phyloP scores from a whole-genome alignment of 2,113 vertebrate genomes.

The Tapirus terrestris region DNA sequence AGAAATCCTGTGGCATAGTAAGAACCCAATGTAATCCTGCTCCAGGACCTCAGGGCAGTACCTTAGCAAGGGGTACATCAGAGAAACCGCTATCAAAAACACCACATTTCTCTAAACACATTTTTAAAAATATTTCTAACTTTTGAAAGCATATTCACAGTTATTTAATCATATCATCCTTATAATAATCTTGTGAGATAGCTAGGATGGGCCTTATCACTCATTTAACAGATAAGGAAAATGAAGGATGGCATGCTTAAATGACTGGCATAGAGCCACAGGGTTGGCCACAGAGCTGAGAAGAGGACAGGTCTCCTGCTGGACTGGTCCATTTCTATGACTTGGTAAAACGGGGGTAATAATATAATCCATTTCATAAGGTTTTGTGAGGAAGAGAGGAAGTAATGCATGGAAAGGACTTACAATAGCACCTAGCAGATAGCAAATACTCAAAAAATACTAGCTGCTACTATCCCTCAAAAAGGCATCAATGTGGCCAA shows the following conservation, averaged over 20 bases:
- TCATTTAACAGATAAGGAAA: neutral
- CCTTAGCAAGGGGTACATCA: neutral
- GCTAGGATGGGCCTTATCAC: neutral
- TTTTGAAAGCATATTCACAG: neutral
- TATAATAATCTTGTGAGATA: neutral
- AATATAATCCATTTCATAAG: neutral
- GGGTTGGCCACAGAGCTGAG: neutral
- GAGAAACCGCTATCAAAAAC: neutral
- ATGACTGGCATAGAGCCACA: neutral
- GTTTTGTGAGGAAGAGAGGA: neutral
- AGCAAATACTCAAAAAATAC: neutral
- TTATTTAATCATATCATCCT: neutral
- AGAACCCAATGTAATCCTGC: neutral
- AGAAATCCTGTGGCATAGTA: neutral
- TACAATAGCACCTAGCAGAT: neutral
- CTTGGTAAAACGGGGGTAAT: neutral
- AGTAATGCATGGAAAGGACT: neutral
- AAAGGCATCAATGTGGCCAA: neutral
- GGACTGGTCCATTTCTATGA: neutral
- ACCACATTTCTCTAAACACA: neutral
- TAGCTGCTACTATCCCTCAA: neutral
- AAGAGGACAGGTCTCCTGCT: neutral
- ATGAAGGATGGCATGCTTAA: neutral
- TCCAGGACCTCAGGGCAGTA: neutral
- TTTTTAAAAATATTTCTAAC: neutral